A percentile compares a stretch with the other conserved stretches of the same genome.
Conservation (phyloP, 2,113 vertebrate species). For the Pavo muticus region DNA sequence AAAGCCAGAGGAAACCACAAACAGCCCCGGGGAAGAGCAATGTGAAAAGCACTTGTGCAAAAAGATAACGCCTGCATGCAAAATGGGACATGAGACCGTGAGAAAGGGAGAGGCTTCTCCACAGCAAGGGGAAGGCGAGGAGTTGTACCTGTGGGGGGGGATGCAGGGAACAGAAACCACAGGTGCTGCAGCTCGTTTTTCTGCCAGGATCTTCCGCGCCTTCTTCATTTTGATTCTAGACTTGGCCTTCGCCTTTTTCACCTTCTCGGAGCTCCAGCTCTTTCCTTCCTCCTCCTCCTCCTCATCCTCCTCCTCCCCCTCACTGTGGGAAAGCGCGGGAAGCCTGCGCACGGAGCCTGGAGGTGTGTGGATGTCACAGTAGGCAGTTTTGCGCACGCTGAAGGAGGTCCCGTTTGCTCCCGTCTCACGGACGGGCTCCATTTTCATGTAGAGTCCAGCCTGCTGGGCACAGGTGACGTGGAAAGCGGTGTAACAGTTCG, state of each 20-base stretch:
- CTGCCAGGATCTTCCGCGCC: slow-evolving; percentile 94
- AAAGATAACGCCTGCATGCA: background rate
- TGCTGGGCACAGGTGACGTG: slow-evolving; percentile 98
- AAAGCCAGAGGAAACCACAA: background rate
- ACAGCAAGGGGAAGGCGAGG: fast-evolving
- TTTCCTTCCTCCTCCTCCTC: slow-evolving; percentile 95
- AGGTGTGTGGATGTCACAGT: slow-evolving; percentile 97
- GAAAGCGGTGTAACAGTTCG: slow-evolving; percentile 99
- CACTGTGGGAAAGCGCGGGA: slow-evolving; percentile 89
- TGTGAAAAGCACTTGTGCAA: background rate
- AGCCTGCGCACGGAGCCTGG: slow-evolving; percentile 89
- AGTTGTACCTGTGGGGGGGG: slow-evolving; percentile 90
- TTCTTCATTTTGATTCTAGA: slow-evolving; percentile 98
- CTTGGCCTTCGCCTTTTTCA: slow-evolving; percentile 97
- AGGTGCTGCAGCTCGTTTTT: slow-evolving; percentile 94
- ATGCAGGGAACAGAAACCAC: slow-evolving; percentile 98
- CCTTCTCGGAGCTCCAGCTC: slow-evolving; percentile 95
- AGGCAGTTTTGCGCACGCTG: slow-evolving; percentile 96
- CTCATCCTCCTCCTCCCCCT: slow-evolving; percentile 93
- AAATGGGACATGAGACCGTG: fast-evolving
- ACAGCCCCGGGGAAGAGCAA: background rate
- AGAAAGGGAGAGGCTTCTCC: background rate
- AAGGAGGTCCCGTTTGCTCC: slow-evolving; percentile 97
- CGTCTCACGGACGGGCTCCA: slow-evolving; percentile 97
- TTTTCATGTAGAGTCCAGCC: slow-evolving; percentile 99